These are phyloP conservation scores for Porites australiensis DNA, from an alignment of 64 coral and sea anemone genomes.

Conservation along the genomic window DNA sequence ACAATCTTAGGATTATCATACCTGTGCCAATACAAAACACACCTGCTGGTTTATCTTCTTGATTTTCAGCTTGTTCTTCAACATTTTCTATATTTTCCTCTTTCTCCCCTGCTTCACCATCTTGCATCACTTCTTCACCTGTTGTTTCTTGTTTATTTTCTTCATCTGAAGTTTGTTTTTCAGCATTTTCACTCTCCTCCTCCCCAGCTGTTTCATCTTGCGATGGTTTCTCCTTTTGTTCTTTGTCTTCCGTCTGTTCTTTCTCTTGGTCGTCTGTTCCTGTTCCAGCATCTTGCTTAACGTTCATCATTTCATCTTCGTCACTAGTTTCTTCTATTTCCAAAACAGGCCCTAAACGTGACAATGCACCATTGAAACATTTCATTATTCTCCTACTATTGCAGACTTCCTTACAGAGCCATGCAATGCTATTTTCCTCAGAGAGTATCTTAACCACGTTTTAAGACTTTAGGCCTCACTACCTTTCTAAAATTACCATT, in stretches of 20 bases:
- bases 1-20: no score
- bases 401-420: no score
- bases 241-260: conserved; percentile 13
- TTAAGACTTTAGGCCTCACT: no score
- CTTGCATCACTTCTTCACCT: conserved; percentile 7
- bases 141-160: conserved; percentile 8
- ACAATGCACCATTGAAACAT: no score
- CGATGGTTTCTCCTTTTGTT: conserved; percentile 1
- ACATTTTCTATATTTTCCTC: conserved; percentile 5
- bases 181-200: neutral
- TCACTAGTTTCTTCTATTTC: conserved; percentile 84
- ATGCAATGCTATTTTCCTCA: no score
- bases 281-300: conserved; percentile 12
- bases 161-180: neutral
- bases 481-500: no score
- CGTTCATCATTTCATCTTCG: conserved; percentile 48
- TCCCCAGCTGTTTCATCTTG: neutral
- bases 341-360: conserved; percentile 81
- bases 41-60: neutral
- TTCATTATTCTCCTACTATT: no score
- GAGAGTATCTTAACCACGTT: no score
- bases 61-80: conserved; percentile 28
- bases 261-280: conserved; percentile 1
- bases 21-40: no score
- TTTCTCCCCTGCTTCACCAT: conserved; percentile 2